Conservation (phyloP, 2,797 vertebrate genomes). For the Microhierax caerulescens region DNA sequence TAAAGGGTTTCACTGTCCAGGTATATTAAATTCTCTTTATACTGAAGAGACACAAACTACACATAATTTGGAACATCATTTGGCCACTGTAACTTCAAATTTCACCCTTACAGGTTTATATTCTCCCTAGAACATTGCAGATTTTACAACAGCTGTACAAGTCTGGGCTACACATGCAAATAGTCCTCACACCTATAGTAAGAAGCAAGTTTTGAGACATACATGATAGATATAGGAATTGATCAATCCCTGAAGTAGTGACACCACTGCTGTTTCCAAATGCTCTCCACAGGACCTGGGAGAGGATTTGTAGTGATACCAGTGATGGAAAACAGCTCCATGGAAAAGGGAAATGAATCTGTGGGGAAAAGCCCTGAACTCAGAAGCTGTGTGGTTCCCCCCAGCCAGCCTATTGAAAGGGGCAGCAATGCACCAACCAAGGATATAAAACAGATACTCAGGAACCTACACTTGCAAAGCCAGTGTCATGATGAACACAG, state of each 20-base stretch:
- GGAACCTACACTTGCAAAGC: not conserved
- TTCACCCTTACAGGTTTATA: not conserved
- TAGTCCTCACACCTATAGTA: not conserved
- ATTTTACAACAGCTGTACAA: not conserved
- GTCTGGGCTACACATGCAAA: not conserved
- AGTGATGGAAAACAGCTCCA: not conserved
- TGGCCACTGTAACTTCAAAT: not conserved
- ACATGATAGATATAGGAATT: not conserved
- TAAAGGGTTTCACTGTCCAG: not conserved
- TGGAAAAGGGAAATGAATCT: not conserved
- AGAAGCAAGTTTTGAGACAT: not conserved
- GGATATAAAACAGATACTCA: not conserved
- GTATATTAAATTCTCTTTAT: not conserved
- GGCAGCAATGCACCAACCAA: not conserved
- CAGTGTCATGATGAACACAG: not conserved
- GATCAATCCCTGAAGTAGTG: not conserved
- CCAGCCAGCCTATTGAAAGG: not conserved
- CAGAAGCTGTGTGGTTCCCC: fast-evolving
- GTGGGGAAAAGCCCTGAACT: not conserved
- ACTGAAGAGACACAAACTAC: not conserved
- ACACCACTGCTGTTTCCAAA: not conserved
- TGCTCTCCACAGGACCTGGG: not conserved
- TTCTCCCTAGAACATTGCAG: not conserved
- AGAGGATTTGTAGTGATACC: not conserved
- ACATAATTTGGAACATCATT: not conserved